Evolutionary conservation across 2,113 vertebrate species (phyloP).

Genomic region (Pyxicephalus adspersus): DNA sequence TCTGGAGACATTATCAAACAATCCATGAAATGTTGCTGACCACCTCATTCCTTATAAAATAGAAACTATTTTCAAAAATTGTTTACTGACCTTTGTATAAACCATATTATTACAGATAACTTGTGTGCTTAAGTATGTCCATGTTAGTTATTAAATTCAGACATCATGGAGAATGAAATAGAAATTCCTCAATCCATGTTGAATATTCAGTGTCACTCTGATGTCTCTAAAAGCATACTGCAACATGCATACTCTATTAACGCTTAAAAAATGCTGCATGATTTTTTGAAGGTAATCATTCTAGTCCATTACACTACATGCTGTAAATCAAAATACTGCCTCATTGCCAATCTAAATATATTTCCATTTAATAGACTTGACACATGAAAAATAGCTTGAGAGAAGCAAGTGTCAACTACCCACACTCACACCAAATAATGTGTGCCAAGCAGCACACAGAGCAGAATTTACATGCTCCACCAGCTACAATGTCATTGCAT

Average conservation of each 20-base stretch:
- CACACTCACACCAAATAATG: constrained; percentile 33
- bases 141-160: background rate
- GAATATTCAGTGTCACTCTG: background rate
- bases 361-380: constrained; percentile 32
- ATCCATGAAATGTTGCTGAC: too few relatives aligned
- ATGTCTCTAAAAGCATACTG: background rate
- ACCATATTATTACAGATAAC: too few relatives aligned
- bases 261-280: background rate
- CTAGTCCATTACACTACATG: constrained; percentile 11
- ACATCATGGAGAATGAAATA: background rate
- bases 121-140: background rate
- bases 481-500: constrained; percentile 6
- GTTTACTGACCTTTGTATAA: too few relatives aligned
- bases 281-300: background rate
- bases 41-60: background rate
- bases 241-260: background rate
- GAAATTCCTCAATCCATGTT: background rate
- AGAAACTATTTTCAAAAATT: too few relatives aligned
- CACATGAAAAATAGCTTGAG: constrained; percentile 50
- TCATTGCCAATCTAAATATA: constrained; percentile 22
- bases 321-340: background rate
- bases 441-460: constrained; percentile 9
- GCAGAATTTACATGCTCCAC: constrained; percentile 14
- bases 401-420: constrained; percentile 2
- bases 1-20: too few relatives aligned